Conservation (phyloP, 2,797 vertebrate genomes). For the Lepilemur ruficaudatus region DNA sequence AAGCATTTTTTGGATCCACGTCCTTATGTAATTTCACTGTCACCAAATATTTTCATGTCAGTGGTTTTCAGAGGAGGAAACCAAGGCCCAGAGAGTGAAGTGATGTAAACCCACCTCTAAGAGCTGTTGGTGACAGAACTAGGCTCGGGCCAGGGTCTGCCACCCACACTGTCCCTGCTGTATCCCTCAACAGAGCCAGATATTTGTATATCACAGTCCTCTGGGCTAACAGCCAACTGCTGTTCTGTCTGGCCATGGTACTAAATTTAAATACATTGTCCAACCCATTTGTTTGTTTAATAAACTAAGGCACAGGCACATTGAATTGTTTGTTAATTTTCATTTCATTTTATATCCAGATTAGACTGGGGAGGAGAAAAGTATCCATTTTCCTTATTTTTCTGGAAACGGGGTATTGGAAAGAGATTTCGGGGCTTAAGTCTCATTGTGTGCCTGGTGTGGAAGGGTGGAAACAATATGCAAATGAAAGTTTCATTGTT, state of each 20-base stretch:
- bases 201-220: background rate
- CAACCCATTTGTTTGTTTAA: conserved; percentile 10
- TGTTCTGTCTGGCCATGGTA: background rate
- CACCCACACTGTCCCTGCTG: fast-evolving
- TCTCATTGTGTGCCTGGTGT: background rate
- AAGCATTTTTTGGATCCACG: background rate
- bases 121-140: background rate
- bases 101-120: background rate
- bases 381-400: background rate
- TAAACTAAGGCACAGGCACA: background rate
- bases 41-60: background rate
- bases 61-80: background rate
- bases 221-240: background rate
- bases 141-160: background rate
- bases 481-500: background rate
- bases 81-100: background rate
- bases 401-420: background rate
- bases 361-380: background rate
- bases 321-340: conserved; percentile 29
- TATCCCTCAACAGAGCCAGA: background rate
- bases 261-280: conserved; percentile 5
- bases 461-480: background rate
- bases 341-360: conserved; percentile 22
- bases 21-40: conserved; percentile 22
- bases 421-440: background rate